These are phyloP conservation scores for Helicoverpa zea DNA, from an alignment of 1,140 invertebrate species.

Conservation along the genomic window DNA sequence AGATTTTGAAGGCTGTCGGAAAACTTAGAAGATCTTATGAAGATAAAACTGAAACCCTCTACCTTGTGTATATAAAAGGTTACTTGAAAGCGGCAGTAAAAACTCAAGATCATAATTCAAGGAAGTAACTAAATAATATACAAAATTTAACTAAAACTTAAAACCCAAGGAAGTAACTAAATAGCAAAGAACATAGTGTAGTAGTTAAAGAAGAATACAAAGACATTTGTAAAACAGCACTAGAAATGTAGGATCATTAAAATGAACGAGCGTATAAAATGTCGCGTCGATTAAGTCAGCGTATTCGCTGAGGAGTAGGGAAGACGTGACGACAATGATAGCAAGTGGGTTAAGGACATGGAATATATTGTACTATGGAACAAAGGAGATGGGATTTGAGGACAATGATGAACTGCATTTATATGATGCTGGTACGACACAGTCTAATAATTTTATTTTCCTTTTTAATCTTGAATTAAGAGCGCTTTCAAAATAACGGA, in stretches of 20 bases:
- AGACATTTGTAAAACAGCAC: not conserved
- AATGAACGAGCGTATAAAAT: not conserved
- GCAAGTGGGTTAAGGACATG: slow-evolving; percentile 9
- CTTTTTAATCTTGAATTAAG: too few relatives aligned
- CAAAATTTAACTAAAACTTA: not conserved
- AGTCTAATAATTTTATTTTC: too few relatives aligned
- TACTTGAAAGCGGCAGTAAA: too few relatives aligned
- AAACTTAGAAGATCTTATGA: not conserved
- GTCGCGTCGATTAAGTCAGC: not conserved
- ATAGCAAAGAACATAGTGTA: not conserved
- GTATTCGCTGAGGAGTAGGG: not conserved
- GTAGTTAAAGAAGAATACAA: not conserved
- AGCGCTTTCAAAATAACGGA: too few relatives aligned
- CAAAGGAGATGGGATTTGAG: not conserved
- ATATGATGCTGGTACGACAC: too few relatives aligned
- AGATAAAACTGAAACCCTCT: not conserved
- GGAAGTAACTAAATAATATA: not conserved
- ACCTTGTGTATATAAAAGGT: not conserved
- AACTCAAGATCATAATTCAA: not conserved
- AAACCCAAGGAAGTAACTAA: not conserved
- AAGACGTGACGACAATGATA: not conserved
- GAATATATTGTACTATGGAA: not conserved
- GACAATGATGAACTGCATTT: not conserved
- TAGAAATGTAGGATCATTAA: slow-evolving; percentile 4
- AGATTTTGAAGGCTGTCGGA: not conserved